Percentiles rank a stretch among this genome's conserved stretches.
Evolutionary conservation across 2,113 vertebrate genomes (phyloP).

Genomic region (Dromas ardeola): DNA sequence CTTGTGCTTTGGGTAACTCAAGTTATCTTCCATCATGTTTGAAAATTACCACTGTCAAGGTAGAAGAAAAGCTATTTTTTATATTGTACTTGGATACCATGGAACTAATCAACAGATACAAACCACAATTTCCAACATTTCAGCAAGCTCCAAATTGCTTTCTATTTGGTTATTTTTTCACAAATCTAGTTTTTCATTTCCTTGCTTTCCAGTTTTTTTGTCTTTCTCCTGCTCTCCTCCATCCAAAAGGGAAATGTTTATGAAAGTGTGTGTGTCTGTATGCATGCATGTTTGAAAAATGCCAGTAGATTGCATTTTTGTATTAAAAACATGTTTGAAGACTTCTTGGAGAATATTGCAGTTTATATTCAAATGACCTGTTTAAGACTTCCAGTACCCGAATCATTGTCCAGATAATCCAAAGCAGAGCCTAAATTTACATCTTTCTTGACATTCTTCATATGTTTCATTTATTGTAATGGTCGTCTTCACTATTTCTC

Average conservation of each 20-base stretch:
- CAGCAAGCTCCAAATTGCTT: background rate
- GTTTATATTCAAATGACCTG: background rate
- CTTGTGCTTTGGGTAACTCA: background rate
- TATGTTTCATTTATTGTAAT: background rate
- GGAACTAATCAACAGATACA: background rate
- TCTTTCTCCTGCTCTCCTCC: background rate
- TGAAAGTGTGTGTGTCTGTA: background rate
- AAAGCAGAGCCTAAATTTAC: background rate
- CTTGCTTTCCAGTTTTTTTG: background rate
- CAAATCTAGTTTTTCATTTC: background rate
- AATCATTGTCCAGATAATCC: background rate
- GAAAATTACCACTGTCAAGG: background rate
- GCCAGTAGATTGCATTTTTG: background rate
- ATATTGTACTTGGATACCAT: background rate
- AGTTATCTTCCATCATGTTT: background rate
- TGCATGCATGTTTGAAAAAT: background rate
- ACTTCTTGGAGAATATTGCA: background rate
- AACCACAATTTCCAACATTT: background rate
- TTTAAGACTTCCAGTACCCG: background rate
- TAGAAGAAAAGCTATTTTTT: background rate
- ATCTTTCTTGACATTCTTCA: background rate
- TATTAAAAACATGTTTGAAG: background rate
- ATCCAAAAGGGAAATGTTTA: background rate
- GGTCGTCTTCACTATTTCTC: background rate
- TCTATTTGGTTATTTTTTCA: background rate